Evolutionary conservation across 2,113 vertebrate genomes (phyloP).

Genomic region (Lutjanus erythropterus): DNA sequence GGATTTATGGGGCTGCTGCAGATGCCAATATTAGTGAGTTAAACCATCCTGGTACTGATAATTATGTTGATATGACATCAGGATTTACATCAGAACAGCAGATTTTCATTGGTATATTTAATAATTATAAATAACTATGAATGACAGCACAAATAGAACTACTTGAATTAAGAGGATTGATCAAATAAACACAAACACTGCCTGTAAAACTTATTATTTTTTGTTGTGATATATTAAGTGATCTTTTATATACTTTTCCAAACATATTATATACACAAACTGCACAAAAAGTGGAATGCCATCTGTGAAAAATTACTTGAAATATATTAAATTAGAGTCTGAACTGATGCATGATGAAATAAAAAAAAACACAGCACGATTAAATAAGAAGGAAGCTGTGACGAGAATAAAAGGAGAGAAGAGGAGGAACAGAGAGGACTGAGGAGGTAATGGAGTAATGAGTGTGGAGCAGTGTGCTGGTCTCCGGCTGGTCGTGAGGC

Average conservation of each 20-base stretch:
- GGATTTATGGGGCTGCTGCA: no score
- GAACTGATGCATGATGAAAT: not conserved
- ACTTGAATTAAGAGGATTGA: no score
- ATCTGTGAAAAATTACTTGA: not conserved
- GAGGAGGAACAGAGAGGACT: not conserved
- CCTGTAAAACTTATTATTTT: no score
- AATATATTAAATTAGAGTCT: not conserved
- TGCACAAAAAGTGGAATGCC: not conserved
- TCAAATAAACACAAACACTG: no score
- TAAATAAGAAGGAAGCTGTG: not conserved
- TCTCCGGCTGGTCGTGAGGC: constrained; percentile 67
- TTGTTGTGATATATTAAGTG: not conserved
- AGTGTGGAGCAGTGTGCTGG: constrained; percentile 61
- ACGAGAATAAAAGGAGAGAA: constrained; percentile 13
- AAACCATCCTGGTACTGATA: no score
- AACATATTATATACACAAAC: not conserved
- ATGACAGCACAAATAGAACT: no score
- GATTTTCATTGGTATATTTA: no score
- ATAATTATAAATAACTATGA: no score
- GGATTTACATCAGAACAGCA: no score
- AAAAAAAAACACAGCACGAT: not conserved
- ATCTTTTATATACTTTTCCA: not conserved
- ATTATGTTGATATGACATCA: no score
- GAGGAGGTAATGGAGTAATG: constrained; percentile 50
- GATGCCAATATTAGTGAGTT: no score